Evolutionary conservation across 2,113 vertebrate genomes (phyloP).

Genomic region (Heterochromis multidens): DNA sequence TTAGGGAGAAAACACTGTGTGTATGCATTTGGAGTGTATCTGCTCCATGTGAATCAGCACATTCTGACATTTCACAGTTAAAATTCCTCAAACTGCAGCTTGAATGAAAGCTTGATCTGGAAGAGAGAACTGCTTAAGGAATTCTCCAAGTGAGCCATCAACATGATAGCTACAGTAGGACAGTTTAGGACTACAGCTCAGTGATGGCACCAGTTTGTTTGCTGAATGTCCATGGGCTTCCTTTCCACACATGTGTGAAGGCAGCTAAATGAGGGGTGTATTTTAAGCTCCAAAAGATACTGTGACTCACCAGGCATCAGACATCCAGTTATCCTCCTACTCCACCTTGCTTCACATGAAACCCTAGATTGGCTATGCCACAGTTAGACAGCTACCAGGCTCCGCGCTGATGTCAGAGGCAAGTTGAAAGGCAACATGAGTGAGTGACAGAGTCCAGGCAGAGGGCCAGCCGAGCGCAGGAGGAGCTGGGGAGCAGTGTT

Average conservation of each 20-base stretch:
- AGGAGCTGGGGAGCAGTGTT: neutral
- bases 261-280: slow-evolving; percentile 23
- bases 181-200: neutral
- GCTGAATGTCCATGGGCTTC: slow-evolving; percentile 15
- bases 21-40: neutral
- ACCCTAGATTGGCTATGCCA: slow-evolving; percentile 35
- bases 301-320: slow-evolving; percentile 47
- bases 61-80: neutral
- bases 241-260: slow-evolving; percentile 3
- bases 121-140: neutral
- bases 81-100: neutral
- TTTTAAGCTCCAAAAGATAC: slow-evolving; percentile 66
- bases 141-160: neutral
- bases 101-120: neutral
- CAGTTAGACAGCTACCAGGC: neutral
- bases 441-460: slow-evolving; percentile 37
- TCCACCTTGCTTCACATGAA: slow-evolving; percentile 57
- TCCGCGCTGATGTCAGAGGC: slow-evolving; percentile 44
- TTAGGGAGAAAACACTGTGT: slow-evolving; percentile 5
- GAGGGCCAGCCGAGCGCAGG: slow-evolving; percentile 11
- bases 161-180: neutral
- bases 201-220: slow-evolving; percentile 32
- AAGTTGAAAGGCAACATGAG: slow-evolving; percentile 34
- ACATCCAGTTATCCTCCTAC: slow-evolving; percentile 48
- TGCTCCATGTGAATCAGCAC: neutral